These are phyloP conservation scores for Hybognathus amarus DNA, from an alignment of 2,797 vertebrate genomes.

Conservation along the genomic window DNA sequence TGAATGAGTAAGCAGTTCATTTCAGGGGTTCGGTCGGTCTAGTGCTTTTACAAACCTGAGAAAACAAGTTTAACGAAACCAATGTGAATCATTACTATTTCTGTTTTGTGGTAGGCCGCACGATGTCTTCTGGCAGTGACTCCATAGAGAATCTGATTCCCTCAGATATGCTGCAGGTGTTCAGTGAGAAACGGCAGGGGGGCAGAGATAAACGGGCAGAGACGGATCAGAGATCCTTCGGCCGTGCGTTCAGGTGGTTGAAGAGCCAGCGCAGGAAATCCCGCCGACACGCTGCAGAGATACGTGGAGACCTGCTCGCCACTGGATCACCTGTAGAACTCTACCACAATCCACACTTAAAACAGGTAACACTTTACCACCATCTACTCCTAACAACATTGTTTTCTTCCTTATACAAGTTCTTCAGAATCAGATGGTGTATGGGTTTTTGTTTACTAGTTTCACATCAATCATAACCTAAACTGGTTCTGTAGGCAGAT, in stretches of 20 bases:
- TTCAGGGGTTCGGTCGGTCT: not conserved
- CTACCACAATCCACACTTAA: slow-evolving; percentile 52
- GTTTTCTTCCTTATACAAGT: not conserved
- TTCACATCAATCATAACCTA: not conserved
- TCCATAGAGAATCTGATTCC: slow-evolving; percentile 79
- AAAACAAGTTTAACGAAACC: not conserved
- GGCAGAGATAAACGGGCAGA: slow-evolving; percentile 72
- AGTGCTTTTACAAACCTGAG: not conserved
- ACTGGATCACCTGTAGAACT: slow-evolving; percentile 64
- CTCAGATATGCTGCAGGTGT: slow-evolving; percentile 78
- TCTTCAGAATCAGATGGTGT: not conserved
- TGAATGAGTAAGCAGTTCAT: not conserved
- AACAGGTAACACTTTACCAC: slow-evolving; percentile 56
- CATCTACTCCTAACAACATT: not conserved
- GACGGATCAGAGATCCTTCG: slow-evolving; percentile 79
- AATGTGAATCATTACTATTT: not conserved
- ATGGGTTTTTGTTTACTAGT: slow-evolving; percentile 4
- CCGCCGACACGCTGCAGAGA: slow-evolving; percentile 40
- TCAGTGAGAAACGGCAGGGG: slow-evolving; percentile 73
- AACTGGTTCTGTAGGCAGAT: slow-evolving; percentile 18
- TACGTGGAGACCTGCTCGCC: slow-evolving; percentile 64
- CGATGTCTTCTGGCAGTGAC: slow-evolving; percentile 78
- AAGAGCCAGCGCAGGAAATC: slow-evolving; percentile 83
- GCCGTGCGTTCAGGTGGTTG: slow-evolving; percentile 88
- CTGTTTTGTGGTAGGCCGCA: slow-evolving; percentile 62